A percentile compares a stretch with the other conserved stretches of the same genome.
Conservation (phyloP, 2,797 vertebrate genomes). For the Galago senegalensis region DNA sequence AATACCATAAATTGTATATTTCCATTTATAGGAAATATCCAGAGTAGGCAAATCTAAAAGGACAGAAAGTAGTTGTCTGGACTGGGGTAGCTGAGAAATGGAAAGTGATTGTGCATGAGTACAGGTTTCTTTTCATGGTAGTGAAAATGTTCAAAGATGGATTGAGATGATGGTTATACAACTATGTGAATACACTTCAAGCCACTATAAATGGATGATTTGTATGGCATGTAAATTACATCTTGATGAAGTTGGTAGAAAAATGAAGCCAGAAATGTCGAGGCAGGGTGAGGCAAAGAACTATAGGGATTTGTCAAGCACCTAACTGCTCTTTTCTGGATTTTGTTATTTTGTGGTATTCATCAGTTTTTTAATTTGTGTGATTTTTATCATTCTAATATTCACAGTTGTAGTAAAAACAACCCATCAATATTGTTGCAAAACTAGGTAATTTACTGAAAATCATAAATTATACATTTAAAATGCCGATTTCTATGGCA, state of each 20-base stretch:
- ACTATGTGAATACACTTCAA: constrained; percentile 47
- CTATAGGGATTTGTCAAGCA: not conserved
- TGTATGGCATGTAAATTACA: not conserved
- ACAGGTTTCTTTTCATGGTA: constrained; percentile 1
- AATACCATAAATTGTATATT: constrained; percentile 14
- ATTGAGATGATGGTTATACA: not conserved
- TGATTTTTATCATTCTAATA: not conserved
- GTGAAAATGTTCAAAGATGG: constrained; percentile 49
- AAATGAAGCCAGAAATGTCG: constrained; percentile 26
- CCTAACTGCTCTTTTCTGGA: not conserved
- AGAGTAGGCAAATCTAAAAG: constrained; percentile 6
- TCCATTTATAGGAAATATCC: constrained; percentile 23
- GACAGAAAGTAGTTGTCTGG: not conserved
- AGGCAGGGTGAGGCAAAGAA: not conserved
- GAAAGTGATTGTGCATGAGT: not conserved
- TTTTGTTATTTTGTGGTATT: constrained; percentile 44
- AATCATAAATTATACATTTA: not conserved
- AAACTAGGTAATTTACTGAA: constrained; percentile 20
- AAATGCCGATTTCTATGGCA: not conserved
- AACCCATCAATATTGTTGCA: not conserved
- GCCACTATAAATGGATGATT: not conserved
- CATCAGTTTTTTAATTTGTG: constrained; percentile 48
- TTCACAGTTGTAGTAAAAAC: not conserved
- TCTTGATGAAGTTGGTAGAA: constrained; percentile 4
- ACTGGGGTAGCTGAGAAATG: not conserved